A percentile compares a stretch with the other conserved stretches of the same genome.
These are phyloP conservation scores for Festucalex cinctus DNA, from an alignment of 2,113 vertebrate genomes.

Conservation along the genomic window DNA sequence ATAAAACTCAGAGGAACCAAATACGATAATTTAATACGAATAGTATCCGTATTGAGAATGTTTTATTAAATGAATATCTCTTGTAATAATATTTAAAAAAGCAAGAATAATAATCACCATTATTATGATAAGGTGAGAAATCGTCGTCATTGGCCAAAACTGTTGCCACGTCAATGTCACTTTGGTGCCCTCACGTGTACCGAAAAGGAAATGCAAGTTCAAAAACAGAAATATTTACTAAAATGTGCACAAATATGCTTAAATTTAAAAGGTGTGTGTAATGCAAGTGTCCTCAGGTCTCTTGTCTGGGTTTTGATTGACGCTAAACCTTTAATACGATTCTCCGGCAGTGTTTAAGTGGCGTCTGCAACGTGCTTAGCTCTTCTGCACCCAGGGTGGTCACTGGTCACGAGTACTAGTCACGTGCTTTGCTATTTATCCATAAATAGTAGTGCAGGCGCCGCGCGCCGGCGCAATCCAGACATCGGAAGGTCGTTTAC, in stretches of 20 bases:
- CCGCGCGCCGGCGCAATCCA: slow-evolving; percentile 4
- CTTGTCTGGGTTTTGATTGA: not conserved
- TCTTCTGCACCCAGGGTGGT: slow-evolving; percentile 6
- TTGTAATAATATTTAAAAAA: too few relatives aligned
- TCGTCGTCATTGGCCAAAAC: not conserved
- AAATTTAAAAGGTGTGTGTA: not conserved
- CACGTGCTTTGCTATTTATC: slow-evolving; percentile 57
- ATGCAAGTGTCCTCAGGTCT: not conserved
- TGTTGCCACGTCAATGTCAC: not conserved
- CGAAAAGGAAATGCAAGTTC: not conserved
- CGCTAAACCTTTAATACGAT: slow-evolving; percentile 14
- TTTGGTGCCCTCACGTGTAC: not conserved
- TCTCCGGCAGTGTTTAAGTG: not conserved
- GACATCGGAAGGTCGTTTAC: slow-evolving; percentile 44
- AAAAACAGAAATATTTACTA: not conserved
- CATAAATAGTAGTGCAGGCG: slow-evolving; percentile 41
- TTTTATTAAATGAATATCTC: too few relatives aligned
- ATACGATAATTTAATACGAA: too few relatives aligned
- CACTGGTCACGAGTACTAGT: slow-evolving; percentile 28
- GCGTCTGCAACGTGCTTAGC: slow-evolving; percentile 4
- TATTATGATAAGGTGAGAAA: too few relatives aligned
- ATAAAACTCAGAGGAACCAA: not conserved
- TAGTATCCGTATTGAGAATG: not conserved
- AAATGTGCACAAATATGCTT: not conserved
- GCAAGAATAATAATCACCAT: too few relatives aligned